phyloP scores from a whole-genome alignment of 2,888 invertebrate genomes.

The Drosophila pseudotalamancana region DNA sequence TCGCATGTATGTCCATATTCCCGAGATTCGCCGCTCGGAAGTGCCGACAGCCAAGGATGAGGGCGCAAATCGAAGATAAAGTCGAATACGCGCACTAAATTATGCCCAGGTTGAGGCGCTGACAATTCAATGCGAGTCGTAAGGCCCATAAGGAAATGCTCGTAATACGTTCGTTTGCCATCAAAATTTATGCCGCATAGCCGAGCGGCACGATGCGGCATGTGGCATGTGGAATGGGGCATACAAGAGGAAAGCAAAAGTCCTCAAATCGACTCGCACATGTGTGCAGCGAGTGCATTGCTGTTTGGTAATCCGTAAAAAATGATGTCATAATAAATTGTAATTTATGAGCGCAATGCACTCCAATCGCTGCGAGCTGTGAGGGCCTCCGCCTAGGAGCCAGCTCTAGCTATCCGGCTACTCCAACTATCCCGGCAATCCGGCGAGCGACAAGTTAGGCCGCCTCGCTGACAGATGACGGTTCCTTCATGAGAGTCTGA shows the following conservation, averaged over 20 bases:
- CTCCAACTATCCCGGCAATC: too few relatives aligned
- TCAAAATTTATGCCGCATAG: conserved; percentile 70
- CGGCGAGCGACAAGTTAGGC: conserved; percentile 57
- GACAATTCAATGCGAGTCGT: conserved; percentile 73
- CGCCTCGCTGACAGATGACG: conserved; percentile 72
- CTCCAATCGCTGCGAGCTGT: conserved; percentile 18
- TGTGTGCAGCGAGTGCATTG: conserved; percentile 58
- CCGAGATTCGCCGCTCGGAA: conserved; percentile 47
- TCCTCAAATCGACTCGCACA: conserved; percentile 55
- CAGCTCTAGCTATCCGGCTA: background rate
- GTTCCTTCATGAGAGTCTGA: conserved; percentile 50
- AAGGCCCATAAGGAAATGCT: conserved; percentile 68
- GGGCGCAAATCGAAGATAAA: conserved; percentile 51
- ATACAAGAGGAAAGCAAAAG: conserved; percentile 36
- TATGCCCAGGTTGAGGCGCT: conserved; percentile 74
- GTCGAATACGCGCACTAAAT: conserved; percentile 68
- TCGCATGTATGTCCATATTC: conserved; percentile 16
- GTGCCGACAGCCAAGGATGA: conserved; percentile 56
- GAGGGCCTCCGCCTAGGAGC: background rate
- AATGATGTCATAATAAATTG: conserved; percentile 80
- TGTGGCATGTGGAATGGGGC: conserved; percentile 1
- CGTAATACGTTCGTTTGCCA: conserved; percentile 38
- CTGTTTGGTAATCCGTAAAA: conserved; percentile 75
- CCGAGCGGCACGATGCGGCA: background rate
- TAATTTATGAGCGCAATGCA: conserved; percentile 71